A percentile compares a stretch with the other conserved stretches of the same genome.
Evolutionary conservation across 2,888 invertebrate genomes (phyloP).

Genomic region (Chrysomela aeneicollis): DNA sequence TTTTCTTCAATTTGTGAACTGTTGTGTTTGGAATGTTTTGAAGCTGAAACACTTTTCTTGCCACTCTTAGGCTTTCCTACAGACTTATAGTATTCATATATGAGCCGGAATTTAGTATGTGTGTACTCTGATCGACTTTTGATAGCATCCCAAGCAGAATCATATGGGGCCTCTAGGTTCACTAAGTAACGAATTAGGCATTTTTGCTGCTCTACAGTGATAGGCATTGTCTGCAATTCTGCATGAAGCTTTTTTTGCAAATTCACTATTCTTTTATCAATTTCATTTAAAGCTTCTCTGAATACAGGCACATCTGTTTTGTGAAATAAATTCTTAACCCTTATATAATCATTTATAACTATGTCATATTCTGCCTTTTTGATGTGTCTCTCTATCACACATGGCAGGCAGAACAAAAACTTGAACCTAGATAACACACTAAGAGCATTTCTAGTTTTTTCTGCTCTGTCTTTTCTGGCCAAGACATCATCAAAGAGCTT

Average conservation of each 20-base stretch:
- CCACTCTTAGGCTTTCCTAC: conserved; percentile 54
- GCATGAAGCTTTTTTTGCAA: conserved; percentile 82
- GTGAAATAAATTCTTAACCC: conserved; percentile 94
- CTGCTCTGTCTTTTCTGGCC: conserved; percentile 91
- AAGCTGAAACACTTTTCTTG: conserved; percentile 47
- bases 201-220: conserved; percentile 93
- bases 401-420: conserved; percentile 95
- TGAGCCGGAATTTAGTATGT: conserved; percentile 70
- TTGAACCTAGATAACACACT: conserved; percentile 92
- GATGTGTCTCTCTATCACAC: conserved; percentile 92
- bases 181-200: conserved; percentile 86
- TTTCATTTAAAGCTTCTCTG: conserved; percentile 87
- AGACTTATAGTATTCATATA: conserved; percentile 71
- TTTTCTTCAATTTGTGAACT: conserved; percentile 54
- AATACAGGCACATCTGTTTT: conserved; percentile 91
- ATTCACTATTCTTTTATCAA: conserved; percentile 85
- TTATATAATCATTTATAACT: conserved; percentile 96
- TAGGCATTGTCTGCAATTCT: conserved; percentile 89
- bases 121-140: conserved; percentile 84
- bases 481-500: conserved; percentile 93
- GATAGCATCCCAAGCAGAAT: conserved; percentile 97
- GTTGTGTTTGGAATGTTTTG: conserved; percentile 57
- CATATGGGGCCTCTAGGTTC: conserved; percentile 80
- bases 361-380: conserved; percentile 95
- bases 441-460: conserved; percentile 93